Percentiles rank a stretch among this genome's conserved stretches.
Conservation (phyloP, 2,113 vertebrate genomes). For the human region GRCh38 chr5:146892501-146893000, state of each 20-base stretch:
- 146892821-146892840: background rate
- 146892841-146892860: background rate
- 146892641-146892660: background rate
- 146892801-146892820: background rate
- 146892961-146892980: background rate
- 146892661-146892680: background rate
- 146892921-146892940: background rate
- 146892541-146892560: background rate
- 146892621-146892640: background rate
- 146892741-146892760: background rate
- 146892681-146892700: background rate
- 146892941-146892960: background rate
- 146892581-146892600: background rate
- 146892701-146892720: background rate
- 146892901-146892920: background rate
- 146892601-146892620: background rate
- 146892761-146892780: background rate
- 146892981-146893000: background rate
- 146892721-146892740: background rate
- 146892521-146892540: background rate
- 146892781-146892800: background rate
- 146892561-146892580: background rate
- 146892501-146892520: background rate
- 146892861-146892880: background rate
- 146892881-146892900: background rate